Conservation (phyloP, 2,888 invertebrate genomes). For the Agrotis puta region DNA sequence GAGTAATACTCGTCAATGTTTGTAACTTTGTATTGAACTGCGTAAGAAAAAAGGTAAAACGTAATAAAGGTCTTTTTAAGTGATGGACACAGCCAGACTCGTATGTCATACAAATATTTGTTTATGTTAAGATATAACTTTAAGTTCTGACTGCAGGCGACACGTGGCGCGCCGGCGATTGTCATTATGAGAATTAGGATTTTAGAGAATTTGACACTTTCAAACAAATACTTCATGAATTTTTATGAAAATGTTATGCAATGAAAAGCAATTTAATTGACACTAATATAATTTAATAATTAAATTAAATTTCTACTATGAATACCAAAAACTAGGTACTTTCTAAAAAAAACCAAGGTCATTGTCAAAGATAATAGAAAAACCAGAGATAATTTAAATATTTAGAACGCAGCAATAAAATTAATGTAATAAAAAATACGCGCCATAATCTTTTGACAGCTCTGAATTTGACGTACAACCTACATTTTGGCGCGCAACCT, state of each 20-base stretch:
- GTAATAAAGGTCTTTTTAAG: no score
- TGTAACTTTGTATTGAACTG: constrained; percentile 4
- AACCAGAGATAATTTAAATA: constrained; percentile 9
- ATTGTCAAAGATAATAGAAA: neutral
- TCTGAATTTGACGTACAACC: constrained; percentile 49
- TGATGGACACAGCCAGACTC: no score
- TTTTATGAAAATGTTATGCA: neutral
- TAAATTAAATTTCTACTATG: neutral
- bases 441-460: constrained; percentile 33
- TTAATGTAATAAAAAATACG: constrained; percentile 24
- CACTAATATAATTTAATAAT: neutral
- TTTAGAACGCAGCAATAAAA: constrained; percentile 24
- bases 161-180: no score
- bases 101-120: no score
- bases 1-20: constrained; percentile 27
- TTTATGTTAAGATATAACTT: no score
- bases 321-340: neutral
- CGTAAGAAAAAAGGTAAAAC: no score
- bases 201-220: no score
- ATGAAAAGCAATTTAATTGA: neutral
- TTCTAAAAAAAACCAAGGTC: constrained; percentile 6
- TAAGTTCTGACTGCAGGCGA: no score
- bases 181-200: no score
- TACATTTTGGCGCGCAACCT: constrained; percentile 68
- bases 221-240: neutral